Percentiles rank a stretch among this genome's conserved stretches.
These are phyloP conservation scores for Brachionus rubens DNA, from an alignment of 1,140 invertebrate species.

Conservation along the genomic window DNA sequence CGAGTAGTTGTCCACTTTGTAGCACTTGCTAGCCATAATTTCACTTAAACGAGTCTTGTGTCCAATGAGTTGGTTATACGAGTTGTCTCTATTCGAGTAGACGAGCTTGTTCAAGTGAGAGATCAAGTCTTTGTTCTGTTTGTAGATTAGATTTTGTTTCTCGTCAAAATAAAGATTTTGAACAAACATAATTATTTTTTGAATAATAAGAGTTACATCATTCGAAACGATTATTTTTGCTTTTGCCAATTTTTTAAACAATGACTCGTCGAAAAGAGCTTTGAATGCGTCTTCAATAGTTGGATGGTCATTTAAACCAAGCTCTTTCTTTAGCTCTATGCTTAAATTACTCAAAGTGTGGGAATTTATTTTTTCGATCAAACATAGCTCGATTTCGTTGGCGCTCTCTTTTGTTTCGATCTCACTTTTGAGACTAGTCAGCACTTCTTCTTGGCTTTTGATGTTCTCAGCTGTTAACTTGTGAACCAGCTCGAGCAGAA, in stretches of 20 bases:
- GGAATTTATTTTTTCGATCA: slow-evolving; percentile 1
- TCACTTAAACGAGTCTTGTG: background rate
- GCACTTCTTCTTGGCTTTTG: background rate
- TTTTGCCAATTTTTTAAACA: no score
- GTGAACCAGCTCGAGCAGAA: slow-evolving; percentile 10
- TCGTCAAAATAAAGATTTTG: slow-evolving; percentile 4
- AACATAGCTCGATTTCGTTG: background rate
- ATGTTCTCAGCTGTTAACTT: background rate
- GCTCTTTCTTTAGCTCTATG: background rate
- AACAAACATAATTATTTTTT: background rate
- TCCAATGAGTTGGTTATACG: background rate
- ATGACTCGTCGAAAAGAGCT: background rate
- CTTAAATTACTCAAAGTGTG: background rate
- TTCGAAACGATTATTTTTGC: background rate
- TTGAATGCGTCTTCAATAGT: background rate
- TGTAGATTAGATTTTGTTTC: background rate
- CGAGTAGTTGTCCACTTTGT: background rate
- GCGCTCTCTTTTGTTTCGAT: background rate
- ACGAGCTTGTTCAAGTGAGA: background rate
- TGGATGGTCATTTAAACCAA: background rate
- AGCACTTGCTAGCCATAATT: background rate
- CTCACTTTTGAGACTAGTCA: background rate
- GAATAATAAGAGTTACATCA: background rate
- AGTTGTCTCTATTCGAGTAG: background rate
- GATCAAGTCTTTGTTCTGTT: background rate